phyloP scores from a whole-genome alignment of 2,113 vertebrate species.

The Catharus minimus region DNA sequence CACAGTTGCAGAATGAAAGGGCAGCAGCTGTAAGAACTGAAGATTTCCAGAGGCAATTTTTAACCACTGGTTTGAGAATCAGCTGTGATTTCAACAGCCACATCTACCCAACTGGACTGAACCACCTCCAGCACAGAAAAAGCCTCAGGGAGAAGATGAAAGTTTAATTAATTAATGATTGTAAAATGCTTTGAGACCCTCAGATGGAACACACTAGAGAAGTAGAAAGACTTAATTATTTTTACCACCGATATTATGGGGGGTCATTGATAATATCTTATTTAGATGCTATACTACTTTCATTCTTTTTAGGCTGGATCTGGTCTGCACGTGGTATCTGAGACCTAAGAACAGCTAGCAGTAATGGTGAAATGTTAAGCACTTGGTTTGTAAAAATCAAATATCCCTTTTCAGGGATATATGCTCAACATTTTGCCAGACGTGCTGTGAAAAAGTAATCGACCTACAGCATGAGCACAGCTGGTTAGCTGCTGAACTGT shows the following conservation, averaged over 20 bases:
- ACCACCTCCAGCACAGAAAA: constrained; percentile 39
- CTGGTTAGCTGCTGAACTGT: background rate
- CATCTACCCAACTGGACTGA: constrained; percentile 49
- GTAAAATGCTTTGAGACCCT: constrained; percentile 61
- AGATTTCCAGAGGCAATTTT: background rate
- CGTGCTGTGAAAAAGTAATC: background rate
- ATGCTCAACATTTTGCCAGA: background rate
- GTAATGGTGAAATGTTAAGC: background rate
- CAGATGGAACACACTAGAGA: constrained; percentile 54
- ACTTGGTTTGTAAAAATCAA: background rate
- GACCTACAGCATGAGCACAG: background rate
- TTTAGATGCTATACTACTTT: background rate
- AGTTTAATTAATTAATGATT: constrained; percentile 53
- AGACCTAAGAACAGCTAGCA: background rate
- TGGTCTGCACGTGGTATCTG: background rate
- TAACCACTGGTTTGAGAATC: background rate
- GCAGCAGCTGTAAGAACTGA: background rate
- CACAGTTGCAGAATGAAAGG: background rate
- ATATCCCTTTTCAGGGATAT: background rate
- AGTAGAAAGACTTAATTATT: constrained; percentile 56
- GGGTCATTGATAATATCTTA: background rate
- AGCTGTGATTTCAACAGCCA: constrained; percentile 31
- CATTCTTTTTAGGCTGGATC: background rate
- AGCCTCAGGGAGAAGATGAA: constrained; percentile 36
- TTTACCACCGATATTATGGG: background rate